Conservation (phyloP, 2,888 invertebrate genomes). For the Acronicta psi region DNA sequence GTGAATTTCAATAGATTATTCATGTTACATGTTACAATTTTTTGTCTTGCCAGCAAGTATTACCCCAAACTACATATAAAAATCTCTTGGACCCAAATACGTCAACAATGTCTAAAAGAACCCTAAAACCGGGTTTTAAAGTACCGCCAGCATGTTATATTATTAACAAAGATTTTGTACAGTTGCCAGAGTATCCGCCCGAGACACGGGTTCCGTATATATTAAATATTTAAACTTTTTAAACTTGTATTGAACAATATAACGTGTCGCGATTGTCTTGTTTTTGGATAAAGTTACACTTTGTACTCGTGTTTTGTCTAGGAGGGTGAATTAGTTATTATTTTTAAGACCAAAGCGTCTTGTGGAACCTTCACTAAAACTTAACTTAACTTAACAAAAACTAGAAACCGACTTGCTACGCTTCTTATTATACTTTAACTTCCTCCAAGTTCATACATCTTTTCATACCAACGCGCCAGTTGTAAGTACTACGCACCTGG, state of each 20-base stretch:
- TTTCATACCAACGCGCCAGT: too few species aligned
- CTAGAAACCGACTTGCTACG: too few species aligned
- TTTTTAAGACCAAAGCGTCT: too few species aligned
- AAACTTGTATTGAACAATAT: slow-evolving; percentile 44
- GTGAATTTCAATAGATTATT: too few species aligned
- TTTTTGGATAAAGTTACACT: slow-evolving; percentile 8
- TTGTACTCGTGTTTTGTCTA: background rate
- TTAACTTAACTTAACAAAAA: too few species aligned
- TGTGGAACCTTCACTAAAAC: too few species aligned
- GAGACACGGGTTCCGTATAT: slow-evolving; percentile 43
- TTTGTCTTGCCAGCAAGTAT: too few species aligned
- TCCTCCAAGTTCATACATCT: too few species aligned
- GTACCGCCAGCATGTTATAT: slow-evolving; percentile 26
- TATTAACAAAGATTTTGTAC: slow-evolving; percentile 37
- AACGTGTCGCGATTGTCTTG: slow-evolving; percentile 2
- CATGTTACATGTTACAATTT: too few species aligned
- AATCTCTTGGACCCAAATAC: slow-evolving; percentile 6
- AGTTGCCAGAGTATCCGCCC: slow-evolving; percentile 11
- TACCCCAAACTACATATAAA: background rate
- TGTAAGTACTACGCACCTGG: too few species aligned
- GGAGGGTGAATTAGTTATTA: too few species aligned
- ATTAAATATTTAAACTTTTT: slow-evolving; percentile 55
- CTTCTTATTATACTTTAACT: too few species aligned
- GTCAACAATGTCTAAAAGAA: slow-evolving; percentile 15
- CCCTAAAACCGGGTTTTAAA: slow-evolving; percentile 36